Evolutionary conservation across 35 echinoderm and acorn worm genomes (phyloP).

Genomic region (Apostichopus californicus): DNA sequence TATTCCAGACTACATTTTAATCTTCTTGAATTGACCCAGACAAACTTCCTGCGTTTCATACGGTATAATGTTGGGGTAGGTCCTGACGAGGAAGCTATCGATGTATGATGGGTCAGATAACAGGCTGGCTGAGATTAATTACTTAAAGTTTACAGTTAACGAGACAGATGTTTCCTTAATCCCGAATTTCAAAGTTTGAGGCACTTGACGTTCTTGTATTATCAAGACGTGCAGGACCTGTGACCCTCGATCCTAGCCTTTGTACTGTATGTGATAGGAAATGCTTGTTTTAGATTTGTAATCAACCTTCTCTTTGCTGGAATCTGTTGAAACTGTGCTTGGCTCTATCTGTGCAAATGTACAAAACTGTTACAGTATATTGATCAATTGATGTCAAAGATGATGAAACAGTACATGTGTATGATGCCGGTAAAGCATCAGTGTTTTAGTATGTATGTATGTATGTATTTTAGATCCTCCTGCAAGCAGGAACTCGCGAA

Average conservation of each 20-base stretch:
- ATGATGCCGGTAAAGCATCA: too few species aligned
- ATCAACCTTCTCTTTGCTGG: background rate
- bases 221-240: background rate
- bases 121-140: background rate
- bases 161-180: background rate
- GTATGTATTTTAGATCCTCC: too few species aligned
- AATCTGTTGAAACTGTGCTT: background rate
- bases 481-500: too few species aligned
- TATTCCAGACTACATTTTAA: background rate
- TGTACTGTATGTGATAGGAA: background rate
- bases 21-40: background rate
- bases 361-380: background rate
- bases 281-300: background rate
- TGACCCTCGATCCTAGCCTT: background rate
- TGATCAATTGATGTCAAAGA: too few species aligned
- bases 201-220: background rate
- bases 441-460: too few species aligned
- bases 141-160: background rate
- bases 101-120: background rate
- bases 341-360: background rate
- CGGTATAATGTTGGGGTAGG: background rate
- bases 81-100: background rate
- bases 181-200: too few species aligned
- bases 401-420: too few species aligned
- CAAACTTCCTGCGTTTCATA: background rate